Percentiles rank a stretch among this genome's conserved stretches.
phyloP scores from a whole-genome alignment of 1,140 invertebrate genomes.

The Triops longicaudatus region DNA sequence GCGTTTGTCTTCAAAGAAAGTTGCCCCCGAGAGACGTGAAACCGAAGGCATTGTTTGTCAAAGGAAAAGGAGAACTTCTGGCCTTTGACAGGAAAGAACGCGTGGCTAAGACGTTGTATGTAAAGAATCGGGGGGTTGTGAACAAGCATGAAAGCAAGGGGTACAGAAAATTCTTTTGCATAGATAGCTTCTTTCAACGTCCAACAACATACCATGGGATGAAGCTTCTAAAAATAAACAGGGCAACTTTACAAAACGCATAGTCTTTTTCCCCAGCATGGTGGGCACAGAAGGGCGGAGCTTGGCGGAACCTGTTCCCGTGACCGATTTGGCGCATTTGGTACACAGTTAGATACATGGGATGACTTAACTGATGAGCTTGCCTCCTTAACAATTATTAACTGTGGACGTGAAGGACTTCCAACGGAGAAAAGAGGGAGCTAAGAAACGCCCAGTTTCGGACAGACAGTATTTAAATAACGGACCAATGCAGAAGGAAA shows the following conservation, averaged over 20 bases:
- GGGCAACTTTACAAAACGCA: constrained; percentile 7
- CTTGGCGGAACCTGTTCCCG: background rate
- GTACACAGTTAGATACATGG: background rate
- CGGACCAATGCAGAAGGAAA: too few species aligned
- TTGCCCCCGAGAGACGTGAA: background rate
- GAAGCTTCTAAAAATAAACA: constrained; percentile 13
- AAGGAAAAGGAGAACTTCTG: background rate
- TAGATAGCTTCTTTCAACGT: constrained; percentile 1
- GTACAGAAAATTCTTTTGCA: constrained; percentile 12
- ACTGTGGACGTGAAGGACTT: too few species aligned
- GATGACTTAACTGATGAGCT: too few species aligned
- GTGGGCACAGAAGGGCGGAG: background rate
- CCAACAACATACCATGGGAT: constrained; percentile 11
- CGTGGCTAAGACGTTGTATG: background rate
- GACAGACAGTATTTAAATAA: too few species aligned
- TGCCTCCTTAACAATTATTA: too few species aligned
- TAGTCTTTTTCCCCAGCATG: background rate
- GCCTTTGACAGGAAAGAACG: constrained; percentile 7
- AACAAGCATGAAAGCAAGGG: constrained; percentile 10
- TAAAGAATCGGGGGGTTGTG: background rate
- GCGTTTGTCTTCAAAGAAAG: background rate
- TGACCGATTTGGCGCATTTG: background rate
- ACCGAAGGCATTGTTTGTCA: background rate
- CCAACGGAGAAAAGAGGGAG: too few species aligned
- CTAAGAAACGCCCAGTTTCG: too few species aligned